A percentile compares a stretch with the other conserved stretches of the same genome.
phyloP scores from a whole-genome alignment of 2,888 invertebrate species.

The Parochlus steinenii region DNA sequence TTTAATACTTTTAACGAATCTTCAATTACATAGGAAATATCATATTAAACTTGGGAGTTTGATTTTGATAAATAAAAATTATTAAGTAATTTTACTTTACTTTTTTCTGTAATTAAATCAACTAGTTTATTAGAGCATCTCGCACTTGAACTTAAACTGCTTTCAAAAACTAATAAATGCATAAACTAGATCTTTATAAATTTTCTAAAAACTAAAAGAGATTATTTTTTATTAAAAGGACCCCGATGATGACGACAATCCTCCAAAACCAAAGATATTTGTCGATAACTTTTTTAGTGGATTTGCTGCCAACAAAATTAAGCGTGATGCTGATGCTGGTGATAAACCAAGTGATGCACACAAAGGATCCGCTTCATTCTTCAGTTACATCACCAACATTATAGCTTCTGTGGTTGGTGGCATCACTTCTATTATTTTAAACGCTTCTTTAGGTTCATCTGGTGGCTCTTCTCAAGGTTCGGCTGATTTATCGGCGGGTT shows the following conservation, averaged over 20 bases:
- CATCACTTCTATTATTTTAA: constrained; percentile 23
- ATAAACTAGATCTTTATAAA: constrained; percentile 13
- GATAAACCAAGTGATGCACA: constrained; percentile 4
- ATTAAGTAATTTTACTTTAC: too few relatives aligned
- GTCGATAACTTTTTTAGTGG: constrained; percentile 22
- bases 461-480: constrained; percentile 26
- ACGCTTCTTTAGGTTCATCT: constrained; percentile 25
- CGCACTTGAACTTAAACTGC: too few relatives aligned
- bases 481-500: constrained; percentile 18
- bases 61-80: too few relatives aligned
- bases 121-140: too few relatives aligned
- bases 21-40: too few relatives aligned
- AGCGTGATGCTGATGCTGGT: constrained; percentile 17
- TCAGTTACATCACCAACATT: constrained; percentile 26
- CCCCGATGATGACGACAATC: constrained; percentile 27
- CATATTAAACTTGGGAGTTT: too few relatives aligned
- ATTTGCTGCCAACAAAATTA: constrained; percentile 24
- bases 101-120: too few relatives aligned
- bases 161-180: too few relatives aligned
- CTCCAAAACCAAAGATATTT: constrained; percentile 25
- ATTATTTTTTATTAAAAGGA: constrained; percentile 19
- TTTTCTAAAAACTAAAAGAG: constrained; percentile 12
- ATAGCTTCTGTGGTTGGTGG: constrained; percentile 25
- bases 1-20: too few relatives aligned
- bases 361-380: constrained; percentile 21